Evolutionary conservation across 2,888 invertebrate genomes (phyloP), one percentile per base, ranked within the genome.

Genomic region (Omphaloscelis lunosa): DNA sequence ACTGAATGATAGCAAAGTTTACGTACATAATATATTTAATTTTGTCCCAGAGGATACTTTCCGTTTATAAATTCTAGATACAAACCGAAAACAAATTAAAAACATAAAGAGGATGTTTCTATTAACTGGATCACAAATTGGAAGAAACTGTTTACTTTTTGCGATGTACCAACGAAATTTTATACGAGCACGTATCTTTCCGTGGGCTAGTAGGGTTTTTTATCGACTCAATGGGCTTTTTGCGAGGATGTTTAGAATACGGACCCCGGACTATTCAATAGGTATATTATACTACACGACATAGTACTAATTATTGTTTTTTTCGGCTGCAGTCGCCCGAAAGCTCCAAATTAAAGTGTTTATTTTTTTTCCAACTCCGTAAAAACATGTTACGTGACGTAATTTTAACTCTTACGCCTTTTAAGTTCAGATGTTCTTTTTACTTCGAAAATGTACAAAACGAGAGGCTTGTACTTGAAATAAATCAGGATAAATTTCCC

Each of bases 281-380:
- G 27, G 56, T 80, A 80, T 76, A 85, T 76, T 75, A 75, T 77
- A 69, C 71, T 80, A 75, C 56, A 77, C 62, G 86, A 80, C 83
- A 80, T 80, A 83, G 80, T 86, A 83, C 80, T 86, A 86, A 86
- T 86, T 85, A 63, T 73, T 62, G 58, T 85, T 84, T 75, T 79
- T 82, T 79, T 58, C 17, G 75, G 34, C 58, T 63, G 48, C 56
- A 72, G 41, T 77, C 73, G 39, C 39, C 51, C 45, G 63, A 79
- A 72, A 83, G 58, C 56, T 61, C 23, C 65, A 69, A 79, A 79
- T 75, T 74, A 67, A 82, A 84, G 72, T 72, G 67, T 82, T 85
- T 72, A 85, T 70, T 76, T 67, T 79, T 73, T 82, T 71, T 62
- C 41, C 61, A 66, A 59, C 62, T 53, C 29, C 39, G 12, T 62